Percentiles rank a stretch among this genome's conserved stretches.
Conservation (phyloP, 2,888 invertebrate genomes). For the Drosophila limbata region DNA sequence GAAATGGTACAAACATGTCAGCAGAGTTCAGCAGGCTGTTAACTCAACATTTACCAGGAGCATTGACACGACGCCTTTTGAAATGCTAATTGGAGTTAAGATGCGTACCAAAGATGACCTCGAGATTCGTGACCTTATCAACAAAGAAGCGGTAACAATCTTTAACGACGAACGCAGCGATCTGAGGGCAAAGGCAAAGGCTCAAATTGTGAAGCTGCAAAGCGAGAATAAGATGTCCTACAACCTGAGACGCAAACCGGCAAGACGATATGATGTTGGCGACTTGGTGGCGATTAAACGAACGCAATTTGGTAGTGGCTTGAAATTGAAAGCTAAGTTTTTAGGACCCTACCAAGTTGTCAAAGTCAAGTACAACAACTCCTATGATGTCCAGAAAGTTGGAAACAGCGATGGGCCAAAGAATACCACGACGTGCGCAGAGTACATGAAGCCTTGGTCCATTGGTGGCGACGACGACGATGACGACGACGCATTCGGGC, state of each 20-base stretch:
- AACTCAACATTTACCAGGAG: neutral
- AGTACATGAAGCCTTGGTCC: conserved; percentile 18
- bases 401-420: conserved; percentile 10
- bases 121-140: no score
- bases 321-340: conserved; percentile 29
- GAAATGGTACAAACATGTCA: no score
- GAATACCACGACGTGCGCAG: conserved; percentile 12
- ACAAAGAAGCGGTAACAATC: no score
- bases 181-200: conserved; percentile 10
- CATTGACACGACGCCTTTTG: conserved; percentile 9
- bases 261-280: no score
- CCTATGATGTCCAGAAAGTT: conserved; percentile 10
- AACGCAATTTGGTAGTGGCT: neutral
- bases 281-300: no score
- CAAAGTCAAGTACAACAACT: conserved; percentile 16
- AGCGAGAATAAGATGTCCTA: conserved; percentile 18
- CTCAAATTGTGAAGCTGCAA: conserved; percentile 17
- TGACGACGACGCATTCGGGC: conserved; percentile 6
- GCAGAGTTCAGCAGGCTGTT: no score
- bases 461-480: conserved; percentile 4
- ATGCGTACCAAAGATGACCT: neutral
- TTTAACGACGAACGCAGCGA: conserved; percentile 6
- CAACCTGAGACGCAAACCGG: conserved; percentile 12
- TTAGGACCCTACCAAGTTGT: conserved; percentile 16
- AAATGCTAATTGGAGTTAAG: neutral